Percentiles rank a stretch among this genome's conserved stretches.
Evolutionary conservation across 2,888 invertebrate species (phyloP).

Genomic region (Drosophila maculinotata): DNA sequence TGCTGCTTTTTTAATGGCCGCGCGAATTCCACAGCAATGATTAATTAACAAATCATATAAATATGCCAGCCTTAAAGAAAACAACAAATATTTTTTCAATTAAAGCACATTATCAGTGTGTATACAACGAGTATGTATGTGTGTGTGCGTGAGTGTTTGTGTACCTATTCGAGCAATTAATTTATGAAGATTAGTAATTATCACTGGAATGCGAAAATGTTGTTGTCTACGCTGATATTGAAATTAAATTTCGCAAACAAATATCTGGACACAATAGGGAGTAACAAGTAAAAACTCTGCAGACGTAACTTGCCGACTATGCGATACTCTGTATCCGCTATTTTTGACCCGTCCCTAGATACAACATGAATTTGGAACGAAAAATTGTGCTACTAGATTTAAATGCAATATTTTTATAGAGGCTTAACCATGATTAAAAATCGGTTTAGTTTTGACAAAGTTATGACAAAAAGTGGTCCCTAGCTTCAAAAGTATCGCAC

Average conservation of each 20-base stretch:
- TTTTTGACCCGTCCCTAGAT: no score
- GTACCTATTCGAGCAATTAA: slow-evolving; percentile 64
- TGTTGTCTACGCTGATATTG: slow-evolving; percentile 72
- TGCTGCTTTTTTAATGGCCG: slow-evolving; percentile 61
- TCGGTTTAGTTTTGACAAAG: no score
- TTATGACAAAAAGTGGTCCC: no score
- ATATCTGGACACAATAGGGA: slow-evolving; percentile 27
- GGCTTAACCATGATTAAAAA: no score
- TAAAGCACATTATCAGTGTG: slow-evolving; percentile 45
- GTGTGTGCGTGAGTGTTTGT: slow-evolving; percentile 15
- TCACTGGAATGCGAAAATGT: slow-evolving; percentile 76
- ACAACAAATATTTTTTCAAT: slow-evolving; percentile 64
- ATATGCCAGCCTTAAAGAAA: slow-evolving; percentile 56
- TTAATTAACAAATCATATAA: slow-evolving; percentile 75
- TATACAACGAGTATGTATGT: background rate
- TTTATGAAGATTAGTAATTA: slow-evolving; percentile 77
- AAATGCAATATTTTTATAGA: no score
- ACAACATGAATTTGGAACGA: no score
- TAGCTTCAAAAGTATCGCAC: background rate
- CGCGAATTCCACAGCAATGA: slow-evolving; percentile 73
- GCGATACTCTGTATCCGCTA: background rate
- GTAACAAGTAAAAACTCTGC: background rate
- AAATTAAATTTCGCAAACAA: slow-evolving; percentile 73
- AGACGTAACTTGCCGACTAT: background rate
- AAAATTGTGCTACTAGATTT: no score